phyloP scores from a whole-genome alignment of 2,113 vertebrate genomes.

The Dendrocopos noguchii region DNA sequence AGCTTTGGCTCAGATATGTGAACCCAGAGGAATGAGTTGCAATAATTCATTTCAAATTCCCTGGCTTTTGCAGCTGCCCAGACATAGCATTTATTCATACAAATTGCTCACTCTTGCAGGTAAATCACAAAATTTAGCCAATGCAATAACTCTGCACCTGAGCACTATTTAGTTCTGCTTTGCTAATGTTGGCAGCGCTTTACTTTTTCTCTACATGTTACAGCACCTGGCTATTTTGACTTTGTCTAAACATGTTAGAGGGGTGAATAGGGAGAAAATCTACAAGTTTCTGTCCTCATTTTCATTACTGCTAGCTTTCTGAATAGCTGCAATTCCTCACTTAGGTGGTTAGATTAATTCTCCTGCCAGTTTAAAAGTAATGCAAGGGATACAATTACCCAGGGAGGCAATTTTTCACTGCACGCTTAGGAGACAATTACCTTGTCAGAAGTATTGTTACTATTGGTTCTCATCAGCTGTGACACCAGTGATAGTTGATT shows the following conservation, averaged over 20 bases:
- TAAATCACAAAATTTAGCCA: slow-evolving; percentile 34
- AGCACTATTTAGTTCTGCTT: slow-evolving; percentile 29
- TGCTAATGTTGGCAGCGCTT: background rate
- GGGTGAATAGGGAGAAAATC: background rate
- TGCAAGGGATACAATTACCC: background rate
- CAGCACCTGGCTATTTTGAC: background rate
- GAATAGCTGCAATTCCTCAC: background rate
- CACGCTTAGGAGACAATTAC: background rate
- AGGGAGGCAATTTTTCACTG: background rate
- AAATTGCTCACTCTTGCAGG: slow-evolving; percentile 34
- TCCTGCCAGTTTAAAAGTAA: background rate
- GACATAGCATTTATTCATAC: slow-evolving; percentile 26
- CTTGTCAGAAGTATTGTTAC: background rate
- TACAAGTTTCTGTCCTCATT: background rate
- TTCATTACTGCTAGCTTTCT: background rate
- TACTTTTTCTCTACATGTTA: background rate
- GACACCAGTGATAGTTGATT: background rate
- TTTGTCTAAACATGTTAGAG: background rate
- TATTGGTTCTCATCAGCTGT: background rate
- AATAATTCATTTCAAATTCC: slow-evolving; percentile 1
- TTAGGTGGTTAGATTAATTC: background rate
- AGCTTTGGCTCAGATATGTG: background rate
- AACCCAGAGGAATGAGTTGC: background rate
- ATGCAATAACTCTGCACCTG: slow-evolving; percentile 40
- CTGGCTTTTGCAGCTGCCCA: background rate